These are phyloP conservation scores for Tetraodon nigroviridis DNA, from an alignment of 2,113 vertebrate genomes.

Conservation along the genomic window DNA sequence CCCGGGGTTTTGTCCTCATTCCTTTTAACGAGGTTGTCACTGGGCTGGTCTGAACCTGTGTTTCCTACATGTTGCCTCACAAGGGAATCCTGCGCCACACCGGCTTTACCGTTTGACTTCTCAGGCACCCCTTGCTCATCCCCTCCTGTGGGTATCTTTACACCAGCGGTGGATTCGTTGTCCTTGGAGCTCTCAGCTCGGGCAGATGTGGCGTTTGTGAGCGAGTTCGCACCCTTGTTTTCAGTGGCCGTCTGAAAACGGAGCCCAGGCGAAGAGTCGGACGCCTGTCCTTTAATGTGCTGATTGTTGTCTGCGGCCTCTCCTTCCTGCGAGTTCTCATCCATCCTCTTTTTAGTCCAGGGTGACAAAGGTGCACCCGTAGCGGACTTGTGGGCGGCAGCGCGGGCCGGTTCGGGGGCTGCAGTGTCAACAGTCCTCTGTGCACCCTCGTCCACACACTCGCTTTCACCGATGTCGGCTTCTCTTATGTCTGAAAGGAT, in stretches of 20 bases:
- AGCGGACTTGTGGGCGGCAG: conserved; percentile 8
- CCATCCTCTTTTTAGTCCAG: background rate
- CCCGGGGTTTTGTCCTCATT: conserved; percentile 17
- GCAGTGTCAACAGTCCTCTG: background rate
- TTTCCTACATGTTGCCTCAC: too few species aligned
- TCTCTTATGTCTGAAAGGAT: conserved; percentile 38
- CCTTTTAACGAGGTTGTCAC: conserved; percentile 21
- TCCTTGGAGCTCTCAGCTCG: conserved; percentile 14
- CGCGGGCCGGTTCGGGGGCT: background rate
- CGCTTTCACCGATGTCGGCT: conserved; percentile 1
- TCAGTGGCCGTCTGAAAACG: conserved; percentile 7
- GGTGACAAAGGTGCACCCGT: background rate
- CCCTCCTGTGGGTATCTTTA: conserved; percentile 8
- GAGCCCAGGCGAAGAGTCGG: conserved; percentile 13
- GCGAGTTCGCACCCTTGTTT: conserved; percentile 6
- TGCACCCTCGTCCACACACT: background rate
- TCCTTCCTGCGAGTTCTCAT: conserved; percentile 7
- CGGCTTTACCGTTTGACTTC: conserved; percentile 7
- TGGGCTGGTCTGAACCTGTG: conserved; percentile 5
- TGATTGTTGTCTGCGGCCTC: conserved; percentile 1
- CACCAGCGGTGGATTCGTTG: conserved; percentile 4
- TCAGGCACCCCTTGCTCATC: conserved; percentile 5
- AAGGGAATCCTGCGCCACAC: conserved; percentile 19
- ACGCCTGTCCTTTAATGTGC: background rate
- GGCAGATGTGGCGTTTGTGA: conserved; percentile 12